phyloP scores from a whole-genome alignment of 2,888 invertebrate genomes.

The Lasioglossum calceatum region DNA sequence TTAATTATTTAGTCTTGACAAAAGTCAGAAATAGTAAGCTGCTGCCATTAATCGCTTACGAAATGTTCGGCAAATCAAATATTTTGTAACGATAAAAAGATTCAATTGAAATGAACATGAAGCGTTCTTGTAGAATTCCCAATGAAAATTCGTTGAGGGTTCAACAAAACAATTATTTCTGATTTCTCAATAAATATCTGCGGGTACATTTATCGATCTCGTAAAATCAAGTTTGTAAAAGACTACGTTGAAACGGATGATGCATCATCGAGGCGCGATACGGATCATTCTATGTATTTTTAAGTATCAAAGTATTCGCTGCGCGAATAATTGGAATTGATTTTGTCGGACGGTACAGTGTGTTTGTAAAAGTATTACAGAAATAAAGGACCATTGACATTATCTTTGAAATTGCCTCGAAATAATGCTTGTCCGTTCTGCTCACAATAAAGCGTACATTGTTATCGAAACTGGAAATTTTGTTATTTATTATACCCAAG shows the following conservation, averaged over 20 bases:
- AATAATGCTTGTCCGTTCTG: not conserved
- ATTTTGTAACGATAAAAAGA: not conserved
- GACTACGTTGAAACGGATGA: not conserved
- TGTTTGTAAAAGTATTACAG: conserved; percentile 12
- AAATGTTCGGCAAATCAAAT: not conserved
- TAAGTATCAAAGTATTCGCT: not conserved
- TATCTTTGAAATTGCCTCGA: conserved; percentile 2
- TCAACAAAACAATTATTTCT: not conserved
- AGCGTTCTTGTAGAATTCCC: not conserved
- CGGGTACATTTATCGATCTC: not conserved
- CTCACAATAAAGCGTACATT: conserved; percentile 28
- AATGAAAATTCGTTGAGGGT: not conserved
- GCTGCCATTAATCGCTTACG: not conserved
- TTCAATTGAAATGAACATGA: not conserved
- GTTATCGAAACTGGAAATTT: not conserved
- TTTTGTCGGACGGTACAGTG: not conserved
- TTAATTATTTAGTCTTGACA: not conserved
- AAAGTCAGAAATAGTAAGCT: not conserved
- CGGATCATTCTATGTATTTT: not conserved
- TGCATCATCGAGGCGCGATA: not conserved
- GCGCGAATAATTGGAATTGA: not conserved
- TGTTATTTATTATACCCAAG: not conserved
- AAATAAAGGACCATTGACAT: not conserved
- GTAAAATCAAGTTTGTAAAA: not conserved
- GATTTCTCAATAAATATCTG: not conserved